phyloP scores from a whole-genome alignment of 1,140 invertebrate genomes.

The Trinorchestia longiramus region DNA sequence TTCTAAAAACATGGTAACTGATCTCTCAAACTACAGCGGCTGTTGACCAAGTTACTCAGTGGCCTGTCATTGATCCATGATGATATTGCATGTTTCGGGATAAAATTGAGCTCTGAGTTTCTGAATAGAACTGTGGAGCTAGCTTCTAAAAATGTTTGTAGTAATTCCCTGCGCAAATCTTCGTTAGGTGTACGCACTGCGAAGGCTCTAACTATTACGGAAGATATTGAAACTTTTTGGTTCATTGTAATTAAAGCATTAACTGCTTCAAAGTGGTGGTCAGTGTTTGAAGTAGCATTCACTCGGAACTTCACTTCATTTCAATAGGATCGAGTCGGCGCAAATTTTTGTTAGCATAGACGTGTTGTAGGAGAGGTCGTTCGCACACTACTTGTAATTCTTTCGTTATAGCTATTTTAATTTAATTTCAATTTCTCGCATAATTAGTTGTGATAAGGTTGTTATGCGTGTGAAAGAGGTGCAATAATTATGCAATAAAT shows the following conservation, averaged over 20 bases:
- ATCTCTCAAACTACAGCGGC: too few species aligned
- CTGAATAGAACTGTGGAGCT: background rate
- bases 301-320: background rate
- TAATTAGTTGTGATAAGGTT: conserved; percentile 51
- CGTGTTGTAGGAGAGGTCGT: background rate
- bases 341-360: background rate
- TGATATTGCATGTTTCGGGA: too few species aligned
- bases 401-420: conserved; percentile 66
- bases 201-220: background rate
- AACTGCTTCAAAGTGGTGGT: background rate
- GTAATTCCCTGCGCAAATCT: background rate
- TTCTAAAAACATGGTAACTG: too few species aligned
- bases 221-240: background rate
- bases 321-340: background rate
- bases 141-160: background rate
- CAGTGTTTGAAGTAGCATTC: background rate
- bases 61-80: too few species aligned
- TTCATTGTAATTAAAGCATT: background rate
- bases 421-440: conserved; percentile 64
- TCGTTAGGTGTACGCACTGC: background rate
- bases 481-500: conserved; percentile 50
- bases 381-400: background rate
- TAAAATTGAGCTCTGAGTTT: background rate
- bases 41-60: too few species aligned
- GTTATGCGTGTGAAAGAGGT: conserved; percentile 12